These are phyloP conservation scores for Armadillidium nasatum DNA, from an alignment of 1,140 invertebrate species.

Conservation along the genomic window DNA sequence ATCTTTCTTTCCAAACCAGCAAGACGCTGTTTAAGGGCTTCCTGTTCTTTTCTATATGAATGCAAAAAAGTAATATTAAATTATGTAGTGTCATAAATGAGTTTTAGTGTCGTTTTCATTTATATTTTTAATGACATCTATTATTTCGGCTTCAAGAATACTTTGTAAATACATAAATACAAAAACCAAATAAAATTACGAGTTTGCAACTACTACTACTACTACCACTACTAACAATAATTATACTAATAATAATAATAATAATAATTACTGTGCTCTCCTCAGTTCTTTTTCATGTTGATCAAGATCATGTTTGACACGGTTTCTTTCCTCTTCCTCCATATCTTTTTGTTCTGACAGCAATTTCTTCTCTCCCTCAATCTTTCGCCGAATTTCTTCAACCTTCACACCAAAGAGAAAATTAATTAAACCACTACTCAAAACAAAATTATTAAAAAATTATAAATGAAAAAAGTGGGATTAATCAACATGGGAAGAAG, in stretches of 20 bases:
- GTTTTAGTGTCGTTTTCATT: too few relatives aligned
- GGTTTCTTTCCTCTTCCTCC: conserved; percentile 64
- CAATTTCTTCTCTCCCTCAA: conserved; percentile 54
- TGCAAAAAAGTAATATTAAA: background rate
- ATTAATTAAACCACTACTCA: conserved; percentile 5
- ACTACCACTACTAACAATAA: too few relatives aligned
- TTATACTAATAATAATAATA: too few relatives aligned
- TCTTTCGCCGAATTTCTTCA: conserved; percentile 49
- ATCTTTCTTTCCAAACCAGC: conserved; percentile 90
- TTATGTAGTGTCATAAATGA: too few relatives aligned
- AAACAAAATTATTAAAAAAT: background rate
- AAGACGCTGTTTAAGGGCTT: conserved; percentile 72
- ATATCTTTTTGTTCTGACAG: conserved; percentile 55
- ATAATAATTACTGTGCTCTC: conserved; percentile 52
- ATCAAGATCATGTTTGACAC: conserved; percentile 54
- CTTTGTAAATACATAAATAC: too few relatives aligned
- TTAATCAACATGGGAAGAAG: background rate
- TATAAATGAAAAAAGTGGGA: background rate
- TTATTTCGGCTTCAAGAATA: too few relatives aligned
- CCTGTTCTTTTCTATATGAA: conserved; percentile 55
- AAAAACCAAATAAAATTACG: too few relatives aligned
- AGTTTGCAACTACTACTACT: too few relatives aligned
- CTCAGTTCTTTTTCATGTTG: conserved; percentile 55
- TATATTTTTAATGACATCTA: too few relatives aligned
- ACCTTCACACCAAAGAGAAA: conserved; percentile 28